Evolutionary conservation across 1,140 invertebrate genomes (phyloP), one percentile per base, ranked within the genome.

Genomic region (Bombus superbus): DNA sequence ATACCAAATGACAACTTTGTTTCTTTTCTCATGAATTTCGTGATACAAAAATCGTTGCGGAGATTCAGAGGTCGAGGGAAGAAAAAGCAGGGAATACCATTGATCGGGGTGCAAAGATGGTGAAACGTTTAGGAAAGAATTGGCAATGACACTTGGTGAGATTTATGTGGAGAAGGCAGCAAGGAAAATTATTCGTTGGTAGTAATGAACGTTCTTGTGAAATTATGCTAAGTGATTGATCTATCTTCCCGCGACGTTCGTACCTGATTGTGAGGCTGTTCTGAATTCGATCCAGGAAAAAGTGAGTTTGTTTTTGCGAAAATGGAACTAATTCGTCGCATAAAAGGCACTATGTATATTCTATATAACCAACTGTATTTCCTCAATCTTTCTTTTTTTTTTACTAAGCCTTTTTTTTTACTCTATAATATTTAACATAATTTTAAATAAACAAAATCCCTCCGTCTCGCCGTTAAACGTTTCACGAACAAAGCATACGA

Each of bases 121-220:
- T n/a, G 57, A 47, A 64, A 28, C 59, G 71, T 42, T 75, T 18
- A 10, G 13, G n/a, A 74, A 74, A 64, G 71, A 42, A 64, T 82
- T 82, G 81, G 53, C 71, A 47, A 38, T 75, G 81, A 75, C 71
- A 75, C 28, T 64, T 10, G 57, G n/a, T 32, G 53, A 74, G 80
- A 82, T 82, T 82, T 82, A 82, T 75, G 80, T 10, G 38, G 38
- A 2, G 38, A 4, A 25, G 4, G 25, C 15, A 40, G 47, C 66
- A 25, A 25, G 47, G 38, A 40, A 32, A 47, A 15, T 57, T 72
- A 81, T 68, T 79, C 79, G 66, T 40, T 42, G 79, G 44, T 81
- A 59, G 66, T 81, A 59, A 81, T 72, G 79, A 72, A 81, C 79
- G 68, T 81, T 81, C 79, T 81, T 81, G 47, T 28, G 79, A 72